Evolutionary conservation across 2,113 vertebrate genomes (phyloP), one percentile per base, ranked within the genome.

Genomic region (Ellobius talpinus): DNA sequence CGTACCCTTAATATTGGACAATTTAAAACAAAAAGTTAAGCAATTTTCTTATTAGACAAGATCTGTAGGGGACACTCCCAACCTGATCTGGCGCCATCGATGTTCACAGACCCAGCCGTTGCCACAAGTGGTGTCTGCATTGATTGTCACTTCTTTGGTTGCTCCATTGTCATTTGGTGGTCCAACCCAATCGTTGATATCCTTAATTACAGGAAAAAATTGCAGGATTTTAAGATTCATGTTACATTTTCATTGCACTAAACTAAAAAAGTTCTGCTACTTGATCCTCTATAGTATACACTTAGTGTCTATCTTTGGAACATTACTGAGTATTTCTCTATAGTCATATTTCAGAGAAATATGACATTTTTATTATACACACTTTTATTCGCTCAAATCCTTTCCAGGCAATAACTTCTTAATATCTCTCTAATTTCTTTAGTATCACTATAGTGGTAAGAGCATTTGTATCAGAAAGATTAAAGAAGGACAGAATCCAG

Each of bases 71-170:
- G 42, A n/a, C 9, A 3, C 19, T 42, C 91, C 98, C 85, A 99
- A 99, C 99, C 90, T 99, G 97, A 99, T 99, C 89, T 99, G 99
- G 47, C 99, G 99, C 99, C 99, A 99, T 88, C 99, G 98, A 97
- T 99, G 99, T 68, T 99, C 99, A 97, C 99, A 99, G 66, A 99
- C 98, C 99, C 99, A 99, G 97, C 94, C 98, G 2, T 99, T 99
- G 97, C 99, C 99, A 96, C 99, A 99, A 4, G 99, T 99, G 10
- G 98, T 98, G 93, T 99, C 99, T 0, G 98, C 0, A 45, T 99
- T 99, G 96, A 99, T 99, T 13, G 98, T 98, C 61, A 99, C 99
- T 4, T 99, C 10, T 97, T 99, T 99, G 24, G 97, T 99, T 6
- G 98, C 98, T 8, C 99, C 99, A 89, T 99, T 97, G 0, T 96